Evolutionary conservation across 2,797 vertebrate species (phyloP), one percentile per base, ranked within the genome.

Genomic region (Synaphobranchus kaupii): DNA sequence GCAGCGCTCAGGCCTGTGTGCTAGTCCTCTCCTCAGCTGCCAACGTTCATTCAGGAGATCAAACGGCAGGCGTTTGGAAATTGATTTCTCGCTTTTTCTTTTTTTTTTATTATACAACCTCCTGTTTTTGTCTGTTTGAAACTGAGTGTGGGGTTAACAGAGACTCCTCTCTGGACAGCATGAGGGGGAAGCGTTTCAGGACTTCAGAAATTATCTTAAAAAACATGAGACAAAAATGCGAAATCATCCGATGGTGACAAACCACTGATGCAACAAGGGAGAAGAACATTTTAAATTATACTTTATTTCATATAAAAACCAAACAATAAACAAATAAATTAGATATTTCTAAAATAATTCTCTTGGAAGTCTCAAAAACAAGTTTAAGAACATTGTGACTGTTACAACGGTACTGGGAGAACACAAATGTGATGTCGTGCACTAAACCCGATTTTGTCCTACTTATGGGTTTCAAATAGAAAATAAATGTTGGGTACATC

Each of bases 241-340:
- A 9, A 68, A 44, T 3, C 12, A 17, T 0, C 25, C 44, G 84
- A 68, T 28, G 47, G 44, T 78, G 85, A 50, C 28, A 85, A 39
- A 39, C 71, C 54, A 84, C 71, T 58, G 22, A n/a, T 7, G 84
- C 44, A 84, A 52, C 34, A n/a, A 68, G 28, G 13, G 8, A 58
- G 20, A 76, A 44, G 17, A 22, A 86, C 2, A 80, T 94, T 96
- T 96, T 95, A 96, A 96, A 96, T 96, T 96, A 96, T 95, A 95
- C 94, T 96, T 96, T 96, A 96, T 96, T 96, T 96, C 93, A 95
- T 96, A 95, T 94, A 96, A 96, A 96, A 96, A 92, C 94, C 92
- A 92, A 94, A 95, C 94, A 95, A 94, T 94, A 94, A 95, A 96
- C 95, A 96, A 96, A 96, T 96, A 96, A 96, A 96, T 96, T 96